Percentiles rank a stretch among this genome's conserved stretches.
Conservation (phyloP, 2,888 invertebrate species). For the Lomographa bimaculata region DNA sequence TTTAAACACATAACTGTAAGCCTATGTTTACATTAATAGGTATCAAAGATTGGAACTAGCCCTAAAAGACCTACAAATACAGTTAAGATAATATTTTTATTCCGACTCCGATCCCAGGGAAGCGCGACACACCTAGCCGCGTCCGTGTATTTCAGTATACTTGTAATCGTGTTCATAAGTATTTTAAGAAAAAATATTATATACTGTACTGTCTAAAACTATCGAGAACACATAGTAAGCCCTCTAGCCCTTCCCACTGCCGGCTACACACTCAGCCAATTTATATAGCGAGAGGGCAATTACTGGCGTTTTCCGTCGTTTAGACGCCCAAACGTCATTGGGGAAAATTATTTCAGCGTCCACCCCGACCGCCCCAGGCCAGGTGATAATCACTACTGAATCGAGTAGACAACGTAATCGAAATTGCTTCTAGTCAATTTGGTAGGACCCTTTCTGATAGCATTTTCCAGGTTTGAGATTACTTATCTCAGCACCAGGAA, state of each 20-base stretch:
- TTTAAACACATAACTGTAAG: too few species aligned
- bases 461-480: conserved; percentile 1
- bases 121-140: too few species aligned
- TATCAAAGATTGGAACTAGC: too few species aligned
- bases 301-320: conserved; percentile 68
- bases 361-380: conserved; percentile 47
- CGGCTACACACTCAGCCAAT: conserved; percentile 74
- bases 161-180: too few species aligned
- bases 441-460: conserved; percentile 13
- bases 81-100: too few species aligned
- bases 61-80: too few species aligned
- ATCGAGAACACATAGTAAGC: conserved; percentile 45
- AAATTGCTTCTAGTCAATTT: conserved; percentile 28
- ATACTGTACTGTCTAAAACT: too few species aligned
- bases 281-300: conserved; percentile 75
- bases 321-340: conserved; percentile 68
- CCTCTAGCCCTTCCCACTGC: conserved; percentile 55
- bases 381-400: conserved; percentile 44
- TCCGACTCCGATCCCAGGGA: too few species aligned
- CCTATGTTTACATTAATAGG: too few species aligned
- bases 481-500: too few species aligned
- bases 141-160: too few species aligned
- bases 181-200: too few species aligned
- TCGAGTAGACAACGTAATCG: conserved; percentile 29
- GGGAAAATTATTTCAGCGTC: conserved; percentile 64